Evolutionary conservation across 2,797 vertebrate species (phyloP), one percentile per base, ranked within the genome.

Genomic region (Tapera naevia): DNA sequence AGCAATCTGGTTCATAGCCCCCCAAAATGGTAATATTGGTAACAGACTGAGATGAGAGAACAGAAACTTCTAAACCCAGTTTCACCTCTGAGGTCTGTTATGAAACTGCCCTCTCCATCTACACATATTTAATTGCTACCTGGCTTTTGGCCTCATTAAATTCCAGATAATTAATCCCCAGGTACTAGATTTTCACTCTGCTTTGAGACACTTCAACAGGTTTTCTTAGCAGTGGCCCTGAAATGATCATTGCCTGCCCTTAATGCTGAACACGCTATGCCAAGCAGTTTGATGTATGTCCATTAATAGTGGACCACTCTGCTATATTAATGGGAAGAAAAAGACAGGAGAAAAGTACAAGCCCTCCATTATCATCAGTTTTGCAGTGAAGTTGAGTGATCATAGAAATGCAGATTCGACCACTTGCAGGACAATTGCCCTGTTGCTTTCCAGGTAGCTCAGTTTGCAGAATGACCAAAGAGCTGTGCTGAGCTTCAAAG

Each of bases 151-250:
- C 92, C 96, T 96, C 92, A 95, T 97, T 97, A 97, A 95, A 95
- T 97, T 96, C 87, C 93, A 89, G 96, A 95, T 96, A 97, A 97
- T 97, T 96, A 97, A 97, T 97, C 96, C 96, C 97, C 24, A 45
- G 94, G 94, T 93, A 96, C 92, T 95, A 95, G 81, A 91, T 94
- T 97, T 97, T 96, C 94, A 75, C 88, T 95, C 89, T 97, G 87
- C 94, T 84, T 86, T 89, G 84, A 95, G 96, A 94, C 86, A 88
- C 85, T 94, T 97, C 86, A 41, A 96, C 94, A 87, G 76, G 90
- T 96, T 97, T 97, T 81, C 96, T 91, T 93, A 94, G 93, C 93
- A 87, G 75, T 65, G 66, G 93, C 86, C 92, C 93, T 88, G 92
- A 83, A 97, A 91, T 82, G 76, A 95, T 97, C 58, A 56, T 86